Evolutionary conservation across 2,888 invertebrate species (phyloP).

Genomic region (Acleris literana): DNA sequence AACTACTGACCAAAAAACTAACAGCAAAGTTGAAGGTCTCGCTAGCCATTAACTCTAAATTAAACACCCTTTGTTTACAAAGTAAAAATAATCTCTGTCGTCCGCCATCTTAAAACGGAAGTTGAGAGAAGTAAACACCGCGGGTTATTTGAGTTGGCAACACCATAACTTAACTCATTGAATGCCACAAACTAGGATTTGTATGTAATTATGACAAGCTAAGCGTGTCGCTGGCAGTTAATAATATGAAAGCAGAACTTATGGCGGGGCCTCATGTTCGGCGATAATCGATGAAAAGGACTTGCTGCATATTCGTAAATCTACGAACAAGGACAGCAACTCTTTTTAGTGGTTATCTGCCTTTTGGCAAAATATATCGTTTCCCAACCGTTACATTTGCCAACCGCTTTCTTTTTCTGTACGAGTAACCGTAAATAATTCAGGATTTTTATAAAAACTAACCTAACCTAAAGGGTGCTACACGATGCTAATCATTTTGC

Average conservation of each 20-base stretch:
- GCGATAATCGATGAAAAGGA: too few relatives aligned
- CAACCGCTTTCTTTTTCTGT: too few relatives aligned
- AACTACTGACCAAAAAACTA: not conserved
- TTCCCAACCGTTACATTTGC: too few relatives aligned
- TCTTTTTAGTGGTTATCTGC: too few relatives aligned
- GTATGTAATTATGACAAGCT: not conserved
- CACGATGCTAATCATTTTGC: too few relatives aligned
- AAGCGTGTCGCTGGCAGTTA: not conserved
- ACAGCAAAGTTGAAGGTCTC: conserved; percentile 6
- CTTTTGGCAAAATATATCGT: too few relatives aligned
- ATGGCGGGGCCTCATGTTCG: too few relatives aligned
- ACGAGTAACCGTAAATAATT: too few relatives aligned
- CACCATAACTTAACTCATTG: conserved; percentile 7
- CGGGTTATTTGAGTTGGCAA: conserved; percentile 24
- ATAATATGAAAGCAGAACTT: not conserved
- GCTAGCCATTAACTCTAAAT: conserved; percentile 9
- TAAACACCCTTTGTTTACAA: conserved; percentile 22
- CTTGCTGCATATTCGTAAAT: too few relatives aligned
- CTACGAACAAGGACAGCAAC: too few relatives aligned
- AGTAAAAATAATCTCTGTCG: conserved; percentile 29
- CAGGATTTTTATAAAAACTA: too few relatives aligned
- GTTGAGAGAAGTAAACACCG: conserved; percentile 19
- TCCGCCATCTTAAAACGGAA: conserved; percentile 26
- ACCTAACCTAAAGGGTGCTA: too few relatives aligned
- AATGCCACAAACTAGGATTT: not conserved